phyloP scores from a whole-genome alignment of 2,113 vertebrate genomes.

The Oxyura jamaicensis region DNA sequence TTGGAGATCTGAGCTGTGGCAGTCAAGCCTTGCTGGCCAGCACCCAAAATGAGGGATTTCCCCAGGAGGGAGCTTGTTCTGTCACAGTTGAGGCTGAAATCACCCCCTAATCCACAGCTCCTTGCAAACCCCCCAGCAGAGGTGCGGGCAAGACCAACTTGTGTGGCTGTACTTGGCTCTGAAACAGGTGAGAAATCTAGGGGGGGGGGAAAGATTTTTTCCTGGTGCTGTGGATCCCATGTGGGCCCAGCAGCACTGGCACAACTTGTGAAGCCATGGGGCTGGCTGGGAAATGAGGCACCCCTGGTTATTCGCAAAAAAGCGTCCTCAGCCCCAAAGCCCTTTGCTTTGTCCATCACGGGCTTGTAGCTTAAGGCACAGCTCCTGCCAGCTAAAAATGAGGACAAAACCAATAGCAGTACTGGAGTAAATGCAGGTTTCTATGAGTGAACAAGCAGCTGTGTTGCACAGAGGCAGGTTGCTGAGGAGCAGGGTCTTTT shows the following conservation, averaged over 20 bases:
- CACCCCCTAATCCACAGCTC: rapidly evolving
- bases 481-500: not conserved
- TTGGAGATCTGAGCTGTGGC: not conserved
- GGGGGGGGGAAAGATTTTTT: not conserved
- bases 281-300: too few species aligned
- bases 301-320: not conserved
- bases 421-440: rapidly evolving
- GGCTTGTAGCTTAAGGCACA: not conserved
- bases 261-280: too few species aligned
- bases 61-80: not conserved
- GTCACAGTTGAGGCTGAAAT: rapidly evolving
- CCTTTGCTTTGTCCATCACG: not conserved
- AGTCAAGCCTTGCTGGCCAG: not conserved
- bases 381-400: not conserved
- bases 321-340: not conserved
- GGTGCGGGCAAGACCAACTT: not conserved
- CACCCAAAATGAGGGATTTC: not conserved
- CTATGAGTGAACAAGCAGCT: not conserved
- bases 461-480: not conserved
- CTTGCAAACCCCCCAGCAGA: too few species aligned
- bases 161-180: not conserved
- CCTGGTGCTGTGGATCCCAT: too few species aligned
- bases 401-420: not conserved
- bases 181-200: not conserved
- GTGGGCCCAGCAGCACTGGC: too few species aligned